Evolutionary conservation across 2,797 vertebrate species (phyloP), one percentile per base, ranked within the genome.

Genomic region (Meda fulgida): DNA sequence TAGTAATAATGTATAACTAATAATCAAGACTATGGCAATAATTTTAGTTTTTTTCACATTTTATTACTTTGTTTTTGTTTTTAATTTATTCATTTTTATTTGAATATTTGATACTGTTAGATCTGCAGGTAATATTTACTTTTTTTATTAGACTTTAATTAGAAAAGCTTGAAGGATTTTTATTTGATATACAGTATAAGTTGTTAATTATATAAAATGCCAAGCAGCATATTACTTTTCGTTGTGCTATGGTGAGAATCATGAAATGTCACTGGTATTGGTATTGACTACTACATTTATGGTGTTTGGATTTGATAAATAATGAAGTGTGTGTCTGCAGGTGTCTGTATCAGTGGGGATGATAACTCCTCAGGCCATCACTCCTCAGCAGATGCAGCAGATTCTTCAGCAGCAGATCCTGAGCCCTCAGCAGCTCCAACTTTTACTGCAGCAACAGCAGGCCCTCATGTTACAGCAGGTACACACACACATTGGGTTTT

Each of bases 401-500:
- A 96, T 97, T 85, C 94, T 97, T 84, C 97, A 98, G 93, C 98
- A 98, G 93, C 97, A 97, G 94, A 95, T 98, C 92, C 96, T 99
- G 93, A 99, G 93, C 90, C 97, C 98, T 80, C 98, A 99, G 94
- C 98, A 99, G 93, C 96, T 99, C 92, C 98, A 99, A 92, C 96
- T 97, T 77, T 95, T 99, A 91, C 97, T 99, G 91, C 98, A 99
- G 89, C 98, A 99, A 92, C 98, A 99, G 93, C 98, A 99, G 95
- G 97, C 97, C 94, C 97, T 99, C 95, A 98, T 99, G 97, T 96
- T 99, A 94, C 98, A 99, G 93, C 98, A 99, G 98, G 98, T 99
- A 96, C 11, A 34, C 19, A 46, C 55, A 21, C 23, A 18, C 40
- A 75, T 46, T 48, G 14, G 46, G 46, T 16, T 48, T 48, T 16